Evolutionary conservation across 2,888 invertebrate genomes (phyloP).

Genomic region (Tuberolachnus salignus): DNA sequence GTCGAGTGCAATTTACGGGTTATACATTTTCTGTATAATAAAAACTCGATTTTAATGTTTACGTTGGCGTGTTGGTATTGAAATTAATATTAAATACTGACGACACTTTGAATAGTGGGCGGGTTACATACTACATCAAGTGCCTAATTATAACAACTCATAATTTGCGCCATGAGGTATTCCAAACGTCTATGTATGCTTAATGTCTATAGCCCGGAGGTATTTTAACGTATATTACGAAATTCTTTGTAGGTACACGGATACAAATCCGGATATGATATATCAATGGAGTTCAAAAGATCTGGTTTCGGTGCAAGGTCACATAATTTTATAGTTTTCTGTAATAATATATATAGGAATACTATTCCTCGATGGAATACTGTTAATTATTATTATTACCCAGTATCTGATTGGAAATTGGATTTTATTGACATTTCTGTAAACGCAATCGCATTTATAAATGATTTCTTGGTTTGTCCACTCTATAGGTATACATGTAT

Average conservation of each 20-base stretch:
- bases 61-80: background rate
- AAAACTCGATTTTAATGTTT: background rate
- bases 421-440: background rate
- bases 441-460: background rate
- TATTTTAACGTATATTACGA: background rate
- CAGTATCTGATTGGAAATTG: background rate
- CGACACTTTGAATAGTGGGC: background rate
- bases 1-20: no score
- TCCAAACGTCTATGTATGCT: background rate
- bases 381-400: slow-evolving; percentile 5
- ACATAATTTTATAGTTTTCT: slow-evolving; percentile 19
- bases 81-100: no score
- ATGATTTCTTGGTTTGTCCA: background rate
- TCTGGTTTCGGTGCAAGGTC: slow-evolving; percentile 50
- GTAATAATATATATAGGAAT: slow-evolving; percentile 16
- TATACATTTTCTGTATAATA: no score
- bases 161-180: background rate
- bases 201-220: background rate
- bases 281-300: slow-evolving; percentile 33
- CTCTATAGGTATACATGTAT: background rate
- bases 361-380: no score
- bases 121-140: no score
- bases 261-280: slow-evolving; percentile 43
- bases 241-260: slow-evolving; percentile 14
- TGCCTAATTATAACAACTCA: background rate